Evolutionary conservation across 2,888 invertebrate species (phyloP).

Genomic region (Cryptus armator): DNA sequence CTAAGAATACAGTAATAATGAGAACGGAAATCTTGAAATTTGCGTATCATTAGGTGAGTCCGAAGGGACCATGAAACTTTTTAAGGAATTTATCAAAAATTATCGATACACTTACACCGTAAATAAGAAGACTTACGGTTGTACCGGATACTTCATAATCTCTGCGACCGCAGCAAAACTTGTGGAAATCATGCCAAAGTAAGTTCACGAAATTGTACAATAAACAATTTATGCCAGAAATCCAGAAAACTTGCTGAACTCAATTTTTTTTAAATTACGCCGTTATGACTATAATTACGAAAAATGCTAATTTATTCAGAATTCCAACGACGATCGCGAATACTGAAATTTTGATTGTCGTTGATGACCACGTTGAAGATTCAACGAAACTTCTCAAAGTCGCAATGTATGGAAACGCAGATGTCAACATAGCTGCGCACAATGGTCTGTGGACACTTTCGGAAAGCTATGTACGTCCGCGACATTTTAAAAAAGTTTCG

Average conservation of each 20-base stretch:
- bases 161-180: no score
- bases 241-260: no score
- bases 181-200: no score
- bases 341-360: constrained; percentile 76
- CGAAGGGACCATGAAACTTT: constrained; percentile 67
- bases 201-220: no score
- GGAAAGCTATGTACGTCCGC: constrained; percentile 75
- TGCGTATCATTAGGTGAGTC: constrained; percentile 66
- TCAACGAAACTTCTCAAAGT: constrained; percentile 73
- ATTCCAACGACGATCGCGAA: constrained; percentile 73
- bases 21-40: neutral
- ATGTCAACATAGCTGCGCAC: constrained; percentile 75
- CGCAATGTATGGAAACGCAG: constrained; percentile 74
- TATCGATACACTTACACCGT: constrained; percentile 77
- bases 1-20: neutral
- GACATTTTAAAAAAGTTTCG: constrained; percentile 73
- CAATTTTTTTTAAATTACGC: no score
- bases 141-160: no score
- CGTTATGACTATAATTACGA: neutral
- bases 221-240: no score
- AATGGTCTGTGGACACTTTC: constrained; percentile 78
- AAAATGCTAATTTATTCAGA: constrained; percentile 64
- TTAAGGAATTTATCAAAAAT: constrained; percentile 73
- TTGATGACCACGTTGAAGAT: constrained; percentile 66
- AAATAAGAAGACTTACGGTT: constrained; percentile 19